phyloP scores from a whole-genome alignment of 2,888 invertebrate genomes.

The Gibbula magus region DNA sequence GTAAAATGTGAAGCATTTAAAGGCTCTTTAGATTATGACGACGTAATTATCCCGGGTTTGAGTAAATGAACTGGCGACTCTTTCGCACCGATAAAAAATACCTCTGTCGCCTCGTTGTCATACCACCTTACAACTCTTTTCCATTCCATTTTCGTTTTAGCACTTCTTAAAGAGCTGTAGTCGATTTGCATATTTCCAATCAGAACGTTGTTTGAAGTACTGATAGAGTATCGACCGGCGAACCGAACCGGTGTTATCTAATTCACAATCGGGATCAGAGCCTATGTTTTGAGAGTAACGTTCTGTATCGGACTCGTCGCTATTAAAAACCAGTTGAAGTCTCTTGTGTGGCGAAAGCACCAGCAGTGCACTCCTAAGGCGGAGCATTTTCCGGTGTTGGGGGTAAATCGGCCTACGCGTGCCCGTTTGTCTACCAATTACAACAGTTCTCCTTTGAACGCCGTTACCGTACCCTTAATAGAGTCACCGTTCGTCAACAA shows the following conservation, averaged over 20 bases:
- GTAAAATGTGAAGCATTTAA: no score
- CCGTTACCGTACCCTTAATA: not conserved
- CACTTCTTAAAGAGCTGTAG: constrained; percentile 4
- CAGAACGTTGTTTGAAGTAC: constrained; percentile 18
- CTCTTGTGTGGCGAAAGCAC: constrained; percentile 10
- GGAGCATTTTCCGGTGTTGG: constrained; percentile 14
- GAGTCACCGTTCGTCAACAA: constrained; percentile 14
- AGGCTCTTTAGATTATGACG: no score
- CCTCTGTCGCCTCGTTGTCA: not conserved
- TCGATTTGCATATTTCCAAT: constrained; percentile 18
- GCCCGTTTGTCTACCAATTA: constrained; percentile 18
- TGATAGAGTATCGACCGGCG: constrained; percentile 16
- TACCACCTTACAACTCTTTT: not conserved
- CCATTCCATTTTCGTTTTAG: constrained; percentile 12
- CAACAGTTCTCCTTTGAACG: constrained; percentile 14
- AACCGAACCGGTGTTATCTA: not conserved
- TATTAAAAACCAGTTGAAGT: not conserved
- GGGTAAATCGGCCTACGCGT: constrained; percentile 8
- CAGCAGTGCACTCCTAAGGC: not conserved
- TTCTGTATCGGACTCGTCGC: not conserved
- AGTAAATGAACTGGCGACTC: not conserved
- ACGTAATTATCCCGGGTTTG: not conserved
- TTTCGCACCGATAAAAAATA: not conserved
- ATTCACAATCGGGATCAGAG: not conserved
- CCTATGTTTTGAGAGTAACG: constrained; percentile 16